Conservation (phyloP, 2,888 invertebrate genomes). For the Eupeodes luniger region DNA sequence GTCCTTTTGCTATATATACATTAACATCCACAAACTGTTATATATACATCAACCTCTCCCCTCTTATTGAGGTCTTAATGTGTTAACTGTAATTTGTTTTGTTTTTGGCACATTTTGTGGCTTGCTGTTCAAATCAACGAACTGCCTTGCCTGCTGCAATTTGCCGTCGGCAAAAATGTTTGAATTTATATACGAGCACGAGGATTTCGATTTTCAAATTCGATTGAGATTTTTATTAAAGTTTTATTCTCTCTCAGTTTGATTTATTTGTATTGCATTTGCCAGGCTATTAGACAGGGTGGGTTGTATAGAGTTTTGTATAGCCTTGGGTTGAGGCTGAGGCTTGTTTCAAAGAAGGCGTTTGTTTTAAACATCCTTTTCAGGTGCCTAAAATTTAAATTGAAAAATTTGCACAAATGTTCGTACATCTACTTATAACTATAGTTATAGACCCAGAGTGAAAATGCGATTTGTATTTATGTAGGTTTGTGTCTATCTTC, state of each 20-base stretch:
- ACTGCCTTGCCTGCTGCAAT: conserved; percentile 6
- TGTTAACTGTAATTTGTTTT: conserved; percentile 75
- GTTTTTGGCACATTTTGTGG: conserved; percentile 71
- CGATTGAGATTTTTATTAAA: conserved; percentile 68
- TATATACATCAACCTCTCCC: not conserved
- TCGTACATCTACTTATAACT: not conserved
- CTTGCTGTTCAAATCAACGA: not conserved
- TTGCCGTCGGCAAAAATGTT: conserved; percentile 55
- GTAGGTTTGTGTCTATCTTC: too few species aligned
- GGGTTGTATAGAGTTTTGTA: not conserved
- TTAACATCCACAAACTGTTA: conserved; percentile 51
- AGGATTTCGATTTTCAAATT: conserved; percentile 37
- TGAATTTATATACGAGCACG: conserved; percentile 32
- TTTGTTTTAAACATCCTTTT: conserved; percentile 21
- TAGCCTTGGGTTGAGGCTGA: not conserved
- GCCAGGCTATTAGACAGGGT: not conserved
- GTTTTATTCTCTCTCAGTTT: conserved; percentile 33
- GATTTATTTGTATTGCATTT: conserved; percentile 56
- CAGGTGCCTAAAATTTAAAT: conserved; percentile 61
- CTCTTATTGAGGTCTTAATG: conserved; percentile 58
- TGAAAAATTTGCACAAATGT: conserved; percentile 42
- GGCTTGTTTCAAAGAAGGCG: not conserved
- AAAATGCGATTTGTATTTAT: not conserved
- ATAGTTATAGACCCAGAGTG: not conserved
- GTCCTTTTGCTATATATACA: conserved; percentile 53